A percentile compares a stretch with the other conserved stretches of the same genome.
phyloP scores from a whole-genome alignment of 1,140 invertebrate genomes.

The Pseudomyrmex flavicornis region DNA sequence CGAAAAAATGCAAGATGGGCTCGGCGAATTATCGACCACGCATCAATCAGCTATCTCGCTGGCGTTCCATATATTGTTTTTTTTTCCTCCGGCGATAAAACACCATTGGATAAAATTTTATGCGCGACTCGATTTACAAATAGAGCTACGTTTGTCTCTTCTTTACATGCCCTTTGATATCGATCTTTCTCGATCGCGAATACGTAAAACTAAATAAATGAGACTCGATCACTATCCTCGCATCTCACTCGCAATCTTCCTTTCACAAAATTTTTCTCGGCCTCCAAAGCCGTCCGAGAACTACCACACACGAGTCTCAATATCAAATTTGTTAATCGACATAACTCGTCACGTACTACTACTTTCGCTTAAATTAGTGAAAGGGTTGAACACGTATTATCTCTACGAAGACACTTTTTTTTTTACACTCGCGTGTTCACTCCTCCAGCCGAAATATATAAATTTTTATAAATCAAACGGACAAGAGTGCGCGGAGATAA shows the following conservation, averaged over 20 bases:
- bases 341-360: not conserved
- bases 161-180: conserved; percentile 40
- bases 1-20: conserved; percentile 3
- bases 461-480: conserved; percentile 33
- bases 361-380: not conserved
- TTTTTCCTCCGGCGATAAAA: too few species aligned
- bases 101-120: not conserved
- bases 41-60: not conserved
- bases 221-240: conserved; percentile 20
- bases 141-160: conserved; percentile 18
- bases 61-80: not conserved
- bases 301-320: too few species aligned
- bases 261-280: not conserved
- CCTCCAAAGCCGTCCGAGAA: not conserved
- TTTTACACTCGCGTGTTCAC: not conserved
- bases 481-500: not conserved
- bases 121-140: conserved; percentile 34
- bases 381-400: not conserved
- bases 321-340: not conserved
- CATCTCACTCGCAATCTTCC: not conserved
- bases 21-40: conserved; percentile 31
- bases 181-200: conserved; percentile 30
- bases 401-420: not conserved
- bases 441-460: not conserved
- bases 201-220: conserved; percentile 21